Base-by-base conservation (phyloP, 2,797 vertebrate genomes). In the Pelodytes ibericus region DNA sequence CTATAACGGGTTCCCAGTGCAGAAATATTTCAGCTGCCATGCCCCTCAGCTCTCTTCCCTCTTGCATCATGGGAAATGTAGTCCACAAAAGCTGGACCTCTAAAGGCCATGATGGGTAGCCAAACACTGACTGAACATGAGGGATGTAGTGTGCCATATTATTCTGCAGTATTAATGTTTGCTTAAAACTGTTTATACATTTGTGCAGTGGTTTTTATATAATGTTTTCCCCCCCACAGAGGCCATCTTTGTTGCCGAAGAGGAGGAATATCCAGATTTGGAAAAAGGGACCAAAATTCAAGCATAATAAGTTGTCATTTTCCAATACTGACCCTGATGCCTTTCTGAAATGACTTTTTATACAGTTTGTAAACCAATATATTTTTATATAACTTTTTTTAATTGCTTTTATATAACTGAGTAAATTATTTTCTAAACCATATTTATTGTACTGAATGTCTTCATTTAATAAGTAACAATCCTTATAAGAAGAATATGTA, bases 211-310 rank as follows among this genome's bases (percentile, higher is more conserved):
- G n/a, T n/a, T n/a, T n/a, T n/a, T n/a, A n/a, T n/a, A n/a, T n/a
- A n/a, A 44, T 78, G 61, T 76, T 56, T 27, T 81, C 59, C 77
- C 63, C 76, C 41, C 71, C 80, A 44, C 64, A 99, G 97, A 91
- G 75, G 86, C 91, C 67, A 90, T 99, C 83, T 92, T 94, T 87
- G 87, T 91, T 64, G 91, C 94, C 88, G 94, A 93, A 85, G 80
- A 95, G 0, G 92, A 92, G 36, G 90, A 95, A 74, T 89, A 87
- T 83, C 89, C 90, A 4, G 90, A 86, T 15, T 75, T 76, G 44
- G 93, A 92, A 29, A 89, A 90, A 62, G 89, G 92, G 86, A 81
- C 88, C 44, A 93, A 93, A 83, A 84, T 91, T 13, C 88, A 83
- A 75, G 86, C 88, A 22, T 91, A 85, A 72, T 41, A n/a, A 53